Percentiles rank a stretch among this genome's conserved stretches.
These are phyloP conservation scores for Proteles cristata DNA, from an alignment of 2,113 vertebrate species.

Conservation along the genomic window DNA sequence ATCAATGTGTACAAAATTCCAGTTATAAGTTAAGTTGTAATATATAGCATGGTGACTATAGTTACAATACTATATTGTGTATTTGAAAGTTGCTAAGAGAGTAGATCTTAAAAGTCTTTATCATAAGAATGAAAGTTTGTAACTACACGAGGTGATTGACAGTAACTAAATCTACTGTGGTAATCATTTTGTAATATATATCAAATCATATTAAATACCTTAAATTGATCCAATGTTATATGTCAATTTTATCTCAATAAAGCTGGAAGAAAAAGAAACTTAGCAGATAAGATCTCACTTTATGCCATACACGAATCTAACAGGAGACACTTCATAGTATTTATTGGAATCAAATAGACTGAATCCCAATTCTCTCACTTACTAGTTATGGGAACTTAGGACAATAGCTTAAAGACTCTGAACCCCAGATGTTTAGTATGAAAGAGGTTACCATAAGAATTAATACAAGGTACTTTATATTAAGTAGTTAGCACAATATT, in stretches of 20 bases:
- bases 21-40: neutral
- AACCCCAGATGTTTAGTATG: neutral
- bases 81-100: neutral
- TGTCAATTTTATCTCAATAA: neutral
- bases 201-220: neutral
- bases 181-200: neutral
- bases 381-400: neutral
- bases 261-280: neutral
- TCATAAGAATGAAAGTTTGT: neutral
- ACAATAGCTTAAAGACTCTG: neutral
- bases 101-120: neutral
- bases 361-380: neutral
- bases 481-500: neutral
- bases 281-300: neutral
- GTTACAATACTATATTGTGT: neutral
- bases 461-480: neutral
- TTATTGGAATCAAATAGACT: neutral
- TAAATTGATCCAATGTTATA: neutral
- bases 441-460: neutral
- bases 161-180: neutral
- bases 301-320: neutral
- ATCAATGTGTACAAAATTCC: neutral
- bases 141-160: neutral
- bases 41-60: neutral
- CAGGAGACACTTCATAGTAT: neutral